Conservation (phyloP, 1,140 invertebrate species). For the Goniozus legneri region DNA sequence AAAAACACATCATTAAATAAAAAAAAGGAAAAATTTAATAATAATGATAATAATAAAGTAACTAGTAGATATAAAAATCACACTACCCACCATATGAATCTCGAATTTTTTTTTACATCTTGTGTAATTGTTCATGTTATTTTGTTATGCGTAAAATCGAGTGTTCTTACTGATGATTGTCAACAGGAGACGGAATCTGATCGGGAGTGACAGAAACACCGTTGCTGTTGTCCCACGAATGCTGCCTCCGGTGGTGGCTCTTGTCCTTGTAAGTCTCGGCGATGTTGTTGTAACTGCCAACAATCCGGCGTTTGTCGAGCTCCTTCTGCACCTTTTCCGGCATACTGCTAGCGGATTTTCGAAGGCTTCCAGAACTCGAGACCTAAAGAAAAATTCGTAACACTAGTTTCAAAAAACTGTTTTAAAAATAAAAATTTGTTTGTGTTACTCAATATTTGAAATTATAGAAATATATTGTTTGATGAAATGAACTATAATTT, state of each 20-base stretch:
- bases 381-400: conserved; percentile 10
- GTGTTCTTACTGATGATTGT: conserved; percentile 26
- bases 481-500: no score
- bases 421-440: conserved; percentile 12
- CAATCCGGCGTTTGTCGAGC: conserved; percentile 59
- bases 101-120: no score
- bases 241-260: conserved; percentile 44
- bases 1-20: no score
- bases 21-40: no score
- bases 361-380: conserved; percentile 8
- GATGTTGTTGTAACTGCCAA: conserved; percentile 49
- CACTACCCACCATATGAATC: neutral
- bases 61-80: neutral
- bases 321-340: conserved; percentile 60
- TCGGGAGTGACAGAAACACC: conserved; percentile 33
- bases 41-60: no score
- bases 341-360: conserved; percentile 34
- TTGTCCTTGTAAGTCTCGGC: conserved; percentile 48
- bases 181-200: conserved; percentile 25
- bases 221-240: conserved; percentile 51
- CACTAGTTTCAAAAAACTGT: conserved; percentile 33
- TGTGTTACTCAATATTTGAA: no score
- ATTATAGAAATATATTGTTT: no score
- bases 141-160: neutral
- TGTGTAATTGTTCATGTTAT: conserved; percentile 11